Evolutionary conservation across 2,888 invertebrate species (phyloP).

Genomic region (Epistrophe eligans): DNA sequence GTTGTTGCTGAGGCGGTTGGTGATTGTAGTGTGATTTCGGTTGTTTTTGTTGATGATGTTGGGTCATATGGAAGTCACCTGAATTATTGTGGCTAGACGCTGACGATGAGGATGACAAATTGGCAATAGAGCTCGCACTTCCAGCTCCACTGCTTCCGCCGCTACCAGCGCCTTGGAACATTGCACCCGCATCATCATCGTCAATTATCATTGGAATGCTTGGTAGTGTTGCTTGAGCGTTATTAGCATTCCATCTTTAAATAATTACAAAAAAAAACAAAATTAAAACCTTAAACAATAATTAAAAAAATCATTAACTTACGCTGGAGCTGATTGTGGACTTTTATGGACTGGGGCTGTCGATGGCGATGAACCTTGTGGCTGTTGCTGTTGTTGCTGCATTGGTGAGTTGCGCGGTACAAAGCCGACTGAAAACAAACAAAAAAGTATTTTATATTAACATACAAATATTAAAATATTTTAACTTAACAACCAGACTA

Average conservation of each 20-base stretch:
- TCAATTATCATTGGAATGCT: slow-evolving; percentile 91
- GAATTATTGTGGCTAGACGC: slow-evolving; percentile 79
- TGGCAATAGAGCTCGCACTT: slow-evolving; percentile 70
- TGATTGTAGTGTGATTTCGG: slow-evolving; percentile 79
- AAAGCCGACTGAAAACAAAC: slow-evolving; percentile 83
- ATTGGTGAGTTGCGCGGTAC: slow-evolving; percentile 86
- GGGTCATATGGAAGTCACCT: slow-evolving; percentile 76
- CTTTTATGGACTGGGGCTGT: slow-evolving; percentile 82
- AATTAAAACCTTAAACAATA: slow-evolving; percentile 35
- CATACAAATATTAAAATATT: slow-evolving; percentile 77
- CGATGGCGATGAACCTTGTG: slow-evolving; percentile 85
- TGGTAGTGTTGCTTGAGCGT: slow-evolving; percentile 89
- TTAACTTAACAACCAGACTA: no score
- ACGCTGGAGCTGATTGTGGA: slow-evolving; percentile 84
- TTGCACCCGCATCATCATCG: slow-evolving; percentile 85
- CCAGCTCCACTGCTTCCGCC: slow-evolving; percentile 77
- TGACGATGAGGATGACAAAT: slow-evolving; percentile 78
- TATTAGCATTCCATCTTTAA: slow-evolving; percentile 87
- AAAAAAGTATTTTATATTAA: slow-evolving; percentile 72
- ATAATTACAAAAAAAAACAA: slow-evolving; percentile 8
- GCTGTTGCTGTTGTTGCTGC: slow-evolving; percentile 79
- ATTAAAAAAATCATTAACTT: slow-evolving; percentile 77
- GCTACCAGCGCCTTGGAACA: slow-evolving; percentile 79
- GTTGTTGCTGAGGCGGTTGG: slow-evolving; percentile 77
- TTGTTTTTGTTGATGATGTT: slow-evolving; percentile 78